These are phyloP conservation scores for Diadema setosum DNA, from an alignment of 35 echinoderm and acorn worm genomes.

Conservation along the genomic window DNA sequence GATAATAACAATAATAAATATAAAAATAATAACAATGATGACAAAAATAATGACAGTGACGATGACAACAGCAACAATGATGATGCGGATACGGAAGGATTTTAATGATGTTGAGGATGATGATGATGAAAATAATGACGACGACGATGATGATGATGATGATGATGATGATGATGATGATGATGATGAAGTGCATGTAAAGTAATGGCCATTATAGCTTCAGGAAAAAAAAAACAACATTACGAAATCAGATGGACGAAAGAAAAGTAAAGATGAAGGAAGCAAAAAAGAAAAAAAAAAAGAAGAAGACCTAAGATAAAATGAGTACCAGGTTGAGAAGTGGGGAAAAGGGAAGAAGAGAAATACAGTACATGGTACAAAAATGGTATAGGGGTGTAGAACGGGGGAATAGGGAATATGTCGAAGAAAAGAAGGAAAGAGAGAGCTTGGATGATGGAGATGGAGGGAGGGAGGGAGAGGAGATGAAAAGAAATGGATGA, in stretches of 20 bases:
- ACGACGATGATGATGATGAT: background rate
- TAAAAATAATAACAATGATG: background rate
- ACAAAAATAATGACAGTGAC: background rate
- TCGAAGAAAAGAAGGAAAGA: background rate
- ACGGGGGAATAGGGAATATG: background rate
- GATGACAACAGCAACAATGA: background rate
- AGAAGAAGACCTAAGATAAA: background rate
- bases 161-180: conserved; percentile 4
- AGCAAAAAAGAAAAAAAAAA: background rate
- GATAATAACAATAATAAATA: too few species aligned
- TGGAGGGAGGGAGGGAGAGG: background rate
- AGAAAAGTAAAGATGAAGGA: background rate
- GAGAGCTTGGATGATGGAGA: background rate
- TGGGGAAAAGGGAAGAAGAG: background rate
- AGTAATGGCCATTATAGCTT: too few species aligned
- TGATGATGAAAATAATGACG: background rate
- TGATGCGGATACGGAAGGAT: too few species aligned
- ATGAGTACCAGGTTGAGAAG: background rate
- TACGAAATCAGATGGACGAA: too few species aligned
- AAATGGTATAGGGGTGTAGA: background rate
- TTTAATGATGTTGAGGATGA: background rate
- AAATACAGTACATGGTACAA: too few species aligned
- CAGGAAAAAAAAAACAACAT: too few species aligned
- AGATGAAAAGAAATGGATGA: too few species aligned
- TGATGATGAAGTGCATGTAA: background rate